Base-by-base conservation (phyloP, 1,140 invertebrate species). In the Drosophila aff. region DNA sequence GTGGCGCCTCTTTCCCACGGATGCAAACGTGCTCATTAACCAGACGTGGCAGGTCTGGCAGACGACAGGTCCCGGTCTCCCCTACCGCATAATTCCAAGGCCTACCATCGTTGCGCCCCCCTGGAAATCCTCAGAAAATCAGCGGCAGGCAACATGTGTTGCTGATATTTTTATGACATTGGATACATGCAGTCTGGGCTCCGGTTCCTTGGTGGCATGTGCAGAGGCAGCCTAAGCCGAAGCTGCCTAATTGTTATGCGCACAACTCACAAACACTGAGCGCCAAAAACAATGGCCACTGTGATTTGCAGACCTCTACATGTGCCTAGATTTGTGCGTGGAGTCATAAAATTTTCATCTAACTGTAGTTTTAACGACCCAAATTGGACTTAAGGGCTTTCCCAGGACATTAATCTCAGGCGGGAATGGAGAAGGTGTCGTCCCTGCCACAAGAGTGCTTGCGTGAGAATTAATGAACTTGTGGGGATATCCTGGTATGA, bases 181-280 rank as follows among this genome's bases (percentile, higher is more conserved):
- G 78, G 82, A 81, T 71, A 78, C 78, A 76, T 84, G 72, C 60
- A 72, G 62, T 62, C 77, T 63, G 67, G 55, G 31, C 61, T 52
- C 68, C 69, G 47, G 58, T 36, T 33, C 31, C 52, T 49, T 64
- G 58, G 44, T 62, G 44, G 67, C 66, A 66, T 33, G 31, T 33
- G 50, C 31, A 53, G 53, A 59, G 61, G 50, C 69, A 67, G 57
- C 66, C 84, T 80, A 89, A 83, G 61, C 63, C 84, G 74, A 83
- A 78, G 77, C 85, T 79, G 85, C 71, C 85, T 89, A 89, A 89
- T 89, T 89, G 81, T 90, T 85, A 76, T 65, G 65, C 71, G 64
- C 74, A 67, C 72, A 73, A 61, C 79, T 80, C 82, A 71, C 66
- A 80, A 23, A 66, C 76, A 68, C 47, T 53, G 50, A 53, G 62